Conservation (phyloP, 2,888 invertebrate species). For the Heliconius sara region DNA sequence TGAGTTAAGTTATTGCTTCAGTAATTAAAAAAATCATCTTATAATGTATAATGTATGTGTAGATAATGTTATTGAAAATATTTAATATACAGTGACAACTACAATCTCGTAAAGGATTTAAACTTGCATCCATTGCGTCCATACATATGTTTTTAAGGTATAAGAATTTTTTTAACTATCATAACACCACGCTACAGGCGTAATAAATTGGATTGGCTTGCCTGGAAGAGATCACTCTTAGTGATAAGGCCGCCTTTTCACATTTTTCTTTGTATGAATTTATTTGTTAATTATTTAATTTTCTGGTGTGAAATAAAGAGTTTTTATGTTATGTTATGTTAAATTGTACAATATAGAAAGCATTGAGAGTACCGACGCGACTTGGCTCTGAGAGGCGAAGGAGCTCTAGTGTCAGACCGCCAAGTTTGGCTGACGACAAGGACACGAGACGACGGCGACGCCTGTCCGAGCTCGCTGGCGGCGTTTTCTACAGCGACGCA, state of each 20-base stretch:
- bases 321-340: too few relatives aligned
- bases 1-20: constrained; percentile 48
- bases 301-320: too few relatives aligned
- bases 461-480: constrained; percentile 78
- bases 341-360: constrained; percentile 59
- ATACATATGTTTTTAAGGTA: not conserved
- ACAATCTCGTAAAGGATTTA: not conserved
- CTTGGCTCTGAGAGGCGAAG: constrained; percentile 73
- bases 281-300: too few relatives aligned
- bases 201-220: not conserved
- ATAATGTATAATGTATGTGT: too few relatives aligned
- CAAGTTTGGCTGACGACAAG: constrained; percentile 72
- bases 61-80: not conserved
- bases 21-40: not conserved
- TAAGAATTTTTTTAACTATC: not conserved
- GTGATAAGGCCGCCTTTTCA: too few relatives aligned
- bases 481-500: constrained; percentile 78
- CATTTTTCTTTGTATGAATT: too few relatives aligned
- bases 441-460: constrained; percentile 76
- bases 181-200: not conserved
- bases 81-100: not conserved
- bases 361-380: constrained; percentile 67
- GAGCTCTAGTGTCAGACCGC: constrained; percentile 76
- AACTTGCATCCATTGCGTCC: not conserved
- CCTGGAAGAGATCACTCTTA: too few relatives aligned